Evolutionary conservation across 1,140 invertebrate genomes (phyloP), one percentile per base, ranked within the genome.

Genomic region (Drosophila micromelanica): DNA sequence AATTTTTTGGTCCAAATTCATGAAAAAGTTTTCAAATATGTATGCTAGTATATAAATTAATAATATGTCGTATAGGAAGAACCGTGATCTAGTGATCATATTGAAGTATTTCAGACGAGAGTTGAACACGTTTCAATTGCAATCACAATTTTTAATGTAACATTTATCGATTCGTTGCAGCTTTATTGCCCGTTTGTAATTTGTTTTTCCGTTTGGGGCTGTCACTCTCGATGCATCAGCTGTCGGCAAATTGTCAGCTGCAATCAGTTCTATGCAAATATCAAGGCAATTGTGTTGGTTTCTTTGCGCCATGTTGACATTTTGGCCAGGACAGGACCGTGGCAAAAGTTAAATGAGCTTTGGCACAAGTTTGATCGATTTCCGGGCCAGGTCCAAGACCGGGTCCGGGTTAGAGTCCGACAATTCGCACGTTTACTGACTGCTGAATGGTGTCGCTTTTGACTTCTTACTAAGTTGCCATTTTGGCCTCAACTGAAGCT

Each of bases 321-420:
- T 46, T 80, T 62, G 57, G 60, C 54, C 67, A 65, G 52, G 51
- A 51, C 37, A 46, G 48, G 8, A 27, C 37, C 11, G n/a, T 11
- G 27, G 30, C 4, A 73, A 86, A 86, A 86, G 67, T 86, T 86
- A 78, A 86, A 86, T 86, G 84, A 82, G 82, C 77, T 87, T 85
- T 67, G 51, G 9, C 42, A 7, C 49, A 80, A 78, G 82, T 86
- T 86, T 86, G 82, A 86, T 86, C 82, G 82, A 86, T 86, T 85
- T 65, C 51, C 61, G 68, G 35, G 5, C 51, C 17, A 6, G 13
- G n/a, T 40, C 61, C 45, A 27, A 27, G 5, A 27, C n/a, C n/a
- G n/a, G n/a, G n/a, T n/a, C n/a, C 45, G 12, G 23, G 6, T 30
- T 23, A 49, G 27, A 27, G 11, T 20, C n/a, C 7, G 27, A 3